Conservation (phyloP, 2,888 invertebrate genomes). For the Dermolepida albohirtum region DNA sequence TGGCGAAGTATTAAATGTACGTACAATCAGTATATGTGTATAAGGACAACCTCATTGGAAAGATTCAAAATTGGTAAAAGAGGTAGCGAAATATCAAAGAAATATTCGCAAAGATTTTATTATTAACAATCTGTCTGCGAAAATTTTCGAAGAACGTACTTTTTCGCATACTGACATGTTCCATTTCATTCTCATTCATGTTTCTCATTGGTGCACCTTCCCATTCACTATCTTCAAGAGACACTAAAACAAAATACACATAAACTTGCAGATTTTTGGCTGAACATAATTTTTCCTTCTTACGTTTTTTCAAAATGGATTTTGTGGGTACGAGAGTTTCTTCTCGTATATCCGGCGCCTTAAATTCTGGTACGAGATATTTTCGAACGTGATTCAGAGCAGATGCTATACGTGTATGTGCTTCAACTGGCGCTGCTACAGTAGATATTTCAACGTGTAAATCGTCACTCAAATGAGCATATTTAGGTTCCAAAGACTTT, state of each 20-base stretch:
- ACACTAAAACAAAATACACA: background rate
- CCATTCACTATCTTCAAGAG: conserved; percentile 18
- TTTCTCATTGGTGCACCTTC: background rate
- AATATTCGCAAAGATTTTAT: too few relatives aligned
- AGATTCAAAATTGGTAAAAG: too few relatives aligned
- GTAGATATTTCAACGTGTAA: conserved; percentile 27
- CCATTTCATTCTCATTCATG: conserved; percentile 1
- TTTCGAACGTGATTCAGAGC: conserved; percentile 14
- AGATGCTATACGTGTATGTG: conserved; percentile 25
- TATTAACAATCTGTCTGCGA: too few relatives aligned
- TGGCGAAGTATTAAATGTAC: too few relatives aligned
- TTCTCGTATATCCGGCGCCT: background rate
- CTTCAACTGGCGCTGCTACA: conserved; percentile 16
- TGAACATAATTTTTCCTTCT: too few relatives aligned
- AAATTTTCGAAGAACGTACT: background rate
- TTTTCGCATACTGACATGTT: conserved; percentile 7
- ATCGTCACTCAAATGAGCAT: conserved; percentile 25
- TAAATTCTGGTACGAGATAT: conserved; percentile 25
- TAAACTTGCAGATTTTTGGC: background rate
- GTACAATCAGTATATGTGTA: too few relatives aligned
- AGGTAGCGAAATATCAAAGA: too few relatives aligned
- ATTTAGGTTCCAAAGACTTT: conserved; percentile 16
- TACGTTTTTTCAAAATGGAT: conserved; percentile 23
- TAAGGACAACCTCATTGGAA: too few relatives aligned
- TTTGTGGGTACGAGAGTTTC: background rate